Conservation (phyloP, 2,888 invertebrate species). For the Thera britannica region DNA sequence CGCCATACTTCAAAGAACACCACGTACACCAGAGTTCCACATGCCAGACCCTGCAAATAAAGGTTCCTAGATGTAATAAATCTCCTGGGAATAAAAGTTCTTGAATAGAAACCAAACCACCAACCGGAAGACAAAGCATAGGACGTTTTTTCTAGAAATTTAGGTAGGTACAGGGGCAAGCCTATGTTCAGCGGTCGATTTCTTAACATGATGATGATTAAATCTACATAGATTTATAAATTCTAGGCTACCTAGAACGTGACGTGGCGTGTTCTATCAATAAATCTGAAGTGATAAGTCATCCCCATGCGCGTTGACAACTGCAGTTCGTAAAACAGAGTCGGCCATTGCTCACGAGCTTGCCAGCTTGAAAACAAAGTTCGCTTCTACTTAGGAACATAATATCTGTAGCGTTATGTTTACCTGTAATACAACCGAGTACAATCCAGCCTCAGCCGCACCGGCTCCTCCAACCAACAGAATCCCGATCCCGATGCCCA, state of each 20-base stretch:
- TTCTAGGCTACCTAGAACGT: too few relatives aligned
- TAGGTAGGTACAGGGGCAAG: too few relatives aligned
- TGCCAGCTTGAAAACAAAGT: not conserved
- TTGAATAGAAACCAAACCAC: not conserved
- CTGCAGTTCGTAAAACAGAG: too few relatives aligned
- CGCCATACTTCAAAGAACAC: conserved; percentile 96
- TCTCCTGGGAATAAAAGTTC: not conserved
- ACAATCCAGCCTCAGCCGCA: conserved; percentile 84
- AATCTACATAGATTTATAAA: too few relatives aligned
- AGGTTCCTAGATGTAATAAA: not conserved
- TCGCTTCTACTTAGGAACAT: too few relatives aligned
- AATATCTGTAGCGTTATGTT: not conserved
- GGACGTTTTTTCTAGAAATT: too few relatives aligned
- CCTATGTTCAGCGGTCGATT: too few relatives aligned
- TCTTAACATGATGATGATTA: too few relatives aligned
- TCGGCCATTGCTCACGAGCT: too few relatives aligned
- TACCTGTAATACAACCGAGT: conserved; percentile 91
- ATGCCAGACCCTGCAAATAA: conserved; percentile 89
- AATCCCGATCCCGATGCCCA: conserved; percentile 91
- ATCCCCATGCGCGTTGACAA: too few relatives aligned
- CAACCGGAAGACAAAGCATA: not conserved
- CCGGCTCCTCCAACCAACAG: conserved; percentile 85
- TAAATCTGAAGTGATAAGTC: too few relatives aligned
- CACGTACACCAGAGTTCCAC: conserved; percentile 97
- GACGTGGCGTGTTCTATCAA: too few relatives aligned